Evolutionary conservation across 2,113 vertebrate species (phyloP), one percentile per base, ranked within the genome.

Genomic region (Melozone crissalis): DNA sequence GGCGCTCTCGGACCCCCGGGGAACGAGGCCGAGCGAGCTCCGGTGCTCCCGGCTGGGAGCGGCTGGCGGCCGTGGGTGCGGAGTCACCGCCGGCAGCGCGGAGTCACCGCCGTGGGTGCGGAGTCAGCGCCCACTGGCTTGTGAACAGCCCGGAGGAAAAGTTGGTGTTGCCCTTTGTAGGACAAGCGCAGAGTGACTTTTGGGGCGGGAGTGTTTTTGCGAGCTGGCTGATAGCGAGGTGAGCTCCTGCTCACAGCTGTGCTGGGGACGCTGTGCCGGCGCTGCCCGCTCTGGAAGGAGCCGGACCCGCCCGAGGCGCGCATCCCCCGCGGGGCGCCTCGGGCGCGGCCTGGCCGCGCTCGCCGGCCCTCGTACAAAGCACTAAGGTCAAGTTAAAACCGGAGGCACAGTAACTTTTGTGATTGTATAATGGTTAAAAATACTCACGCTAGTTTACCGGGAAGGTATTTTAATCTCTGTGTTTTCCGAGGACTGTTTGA

Each of bases 401-500:
- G n/a, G 33, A 54, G 28, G 47, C n/a, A 17, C 61, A 83, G 77
- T 35, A 61, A 93, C 86, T 93, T 95, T 86, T 95, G 67, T 68
- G 82, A 62, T 76, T 57, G 92, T 92, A 23, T 41, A 43, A 10
- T 37, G 85, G 96, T 95, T 97, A 97, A 96, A 97, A 97, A 97
- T 97, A 97, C 26, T 66, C 80, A 0, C 15, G 44, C 15, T 75
- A 33, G 27, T 91, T 94, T 96, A 87, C 9, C 3, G 77, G 95
- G 90, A 94, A 97, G 84, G 93, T 96, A 97, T 97, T 97, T 92
- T 44, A 47, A 94, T 89, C 93, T 52, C 88, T 74, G 30, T 58
- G 63, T 72, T 92, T 93, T 92, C 94, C 16, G 74, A 67, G 74
- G 76, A 22, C 67, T 52, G 33, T 75, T 35, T 82, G 85, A 93